phyloP scores from a whole-genome alignment of 2,797 vertebrate genomes.

The Leucoraja ocellata region DNA sequence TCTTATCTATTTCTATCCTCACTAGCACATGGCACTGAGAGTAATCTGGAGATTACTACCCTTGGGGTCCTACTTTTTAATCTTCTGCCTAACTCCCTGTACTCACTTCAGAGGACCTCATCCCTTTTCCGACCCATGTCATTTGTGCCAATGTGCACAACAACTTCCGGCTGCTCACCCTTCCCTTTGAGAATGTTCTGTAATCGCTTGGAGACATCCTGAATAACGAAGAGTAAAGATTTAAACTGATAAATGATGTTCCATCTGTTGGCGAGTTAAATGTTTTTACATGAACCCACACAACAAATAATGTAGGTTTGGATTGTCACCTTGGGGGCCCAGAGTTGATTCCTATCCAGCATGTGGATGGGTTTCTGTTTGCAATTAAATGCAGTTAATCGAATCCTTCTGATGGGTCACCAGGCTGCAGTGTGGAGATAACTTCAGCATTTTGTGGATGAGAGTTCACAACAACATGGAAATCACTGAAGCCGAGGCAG shows the following conservation, averaged over 20 bases:
- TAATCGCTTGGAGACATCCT: too few species aligned
- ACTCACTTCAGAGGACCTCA: too few species aligned
- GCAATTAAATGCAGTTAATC: neutral
- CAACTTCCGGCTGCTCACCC: too few species aligned
- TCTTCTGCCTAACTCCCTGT: too few species aligned
- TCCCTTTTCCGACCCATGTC: too few species aligned
- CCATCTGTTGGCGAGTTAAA: neutral
- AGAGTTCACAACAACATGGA: neutral
- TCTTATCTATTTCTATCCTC: too few species aligned
- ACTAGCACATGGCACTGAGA: too few species aligned
- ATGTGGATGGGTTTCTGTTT: neutral
- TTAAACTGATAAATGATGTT: neutral
- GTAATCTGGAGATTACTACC: too few species aligned
- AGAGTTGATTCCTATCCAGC: neutral
- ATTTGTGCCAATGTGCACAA: too few species aligned
- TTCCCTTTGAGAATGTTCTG: too few species aligned
- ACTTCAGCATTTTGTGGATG: neutral
- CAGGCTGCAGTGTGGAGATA: neutral
- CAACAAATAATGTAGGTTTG: neutral
- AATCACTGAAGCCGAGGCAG: neutral
- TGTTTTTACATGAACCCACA: neutral
- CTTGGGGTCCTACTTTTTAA: too few species aligned
- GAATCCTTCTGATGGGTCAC: neutral
- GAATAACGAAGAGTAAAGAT: neutral
- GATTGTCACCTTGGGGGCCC: neutral